These are phyloP conservation scores for Coptodon rendalli DNA, from an alignment of 2,113 vertebrate genomes.

Conservation along the genomic window DNA sequence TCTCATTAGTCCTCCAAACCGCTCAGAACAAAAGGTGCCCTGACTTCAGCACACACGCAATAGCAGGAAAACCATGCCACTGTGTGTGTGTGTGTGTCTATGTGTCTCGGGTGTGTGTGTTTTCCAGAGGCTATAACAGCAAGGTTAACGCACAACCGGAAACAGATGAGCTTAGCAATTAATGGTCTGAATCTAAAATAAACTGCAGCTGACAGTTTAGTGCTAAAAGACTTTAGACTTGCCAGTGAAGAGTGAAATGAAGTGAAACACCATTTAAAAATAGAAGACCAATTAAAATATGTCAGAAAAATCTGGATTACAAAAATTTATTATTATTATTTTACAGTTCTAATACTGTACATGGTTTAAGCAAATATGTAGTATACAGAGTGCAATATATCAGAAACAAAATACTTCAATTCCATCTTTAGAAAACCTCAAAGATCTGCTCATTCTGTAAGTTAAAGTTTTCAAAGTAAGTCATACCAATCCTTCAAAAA, in stretches of 20 bases:
- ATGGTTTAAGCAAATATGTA: conserved; percentile 23
- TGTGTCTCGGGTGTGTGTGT: background rate
- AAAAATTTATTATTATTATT: background rate
- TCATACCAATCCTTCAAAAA: background rate
- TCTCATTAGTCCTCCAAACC: conserved; percentile 44
- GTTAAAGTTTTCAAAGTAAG: background rate
- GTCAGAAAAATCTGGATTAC: background rate
- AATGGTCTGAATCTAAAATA: background rate
- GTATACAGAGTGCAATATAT: conserved; percentile 8
- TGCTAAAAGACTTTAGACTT: background rate
- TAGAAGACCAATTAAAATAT: background rate
- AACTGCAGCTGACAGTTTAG: background rate
- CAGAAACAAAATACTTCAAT: conserved; percentile 17
- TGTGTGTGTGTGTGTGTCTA: background rate
- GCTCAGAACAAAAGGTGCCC: conserved; percentile 30
- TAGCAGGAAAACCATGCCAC: background rate
- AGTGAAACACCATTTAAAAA: background rate
- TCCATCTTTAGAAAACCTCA: background rate
- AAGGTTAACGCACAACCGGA: conserved; percentile 29
- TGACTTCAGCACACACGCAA: conserved; percentile 10
- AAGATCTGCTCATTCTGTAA: conserved; percentile 2
- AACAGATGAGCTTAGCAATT: conserved; percentile 33
- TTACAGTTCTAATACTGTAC: conserved; percentile 37
- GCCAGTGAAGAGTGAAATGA: background rate
- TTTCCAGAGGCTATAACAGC: conserved; percentile 26